Base-by-base conservation (phyloP, 1,140 invertebrate species). In the Listronotus oregonensis region DNA sequence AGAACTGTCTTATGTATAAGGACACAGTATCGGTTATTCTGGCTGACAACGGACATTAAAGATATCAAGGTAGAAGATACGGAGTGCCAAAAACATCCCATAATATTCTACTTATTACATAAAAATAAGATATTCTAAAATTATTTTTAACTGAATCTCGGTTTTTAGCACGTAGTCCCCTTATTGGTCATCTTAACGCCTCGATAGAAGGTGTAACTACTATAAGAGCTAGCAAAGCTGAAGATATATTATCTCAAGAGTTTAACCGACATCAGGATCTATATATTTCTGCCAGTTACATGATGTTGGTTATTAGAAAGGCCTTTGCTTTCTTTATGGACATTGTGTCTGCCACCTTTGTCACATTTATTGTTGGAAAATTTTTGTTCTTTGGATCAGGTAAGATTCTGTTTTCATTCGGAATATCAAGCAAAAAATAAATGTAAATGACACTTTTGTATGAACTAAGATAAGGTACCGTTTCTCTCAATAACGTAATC, bases 191-290 rank as follows among this genome's bases (percentile, higher is more conserved):
- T 66, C 75, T 91, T 2, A 88, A 84, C 64, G 83, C 88, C 34
- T 85, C 87, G 1, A 71, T 91, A 0, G 84, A 89, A 77, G 90
- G 90, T 11, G 81, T 98, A 27, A 85, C 91, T 0, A 97, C 94
- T 0, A 95, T 98, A 56, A 83, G 95, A 64, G 93, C 95, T 0
- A 95, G 91, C 72, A 83, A 84, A 40, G 89, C 89, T 0, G 86
- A 95, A 78, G 82, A 88, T 67, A 87, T 90, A 59, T 84, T 97
- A 9, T 89, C 90, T 68, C 78, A 86, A 39, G 89, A 94, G 79
- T 94, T 94, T 71, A 90, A 94, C 72, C 87, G 85, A 67, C 87
- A 90, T 77, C 89, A 95, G 85, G 86, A 90, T 75, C 66, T 87
- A 15, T 87, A 89, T 70, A 88, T 86, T 57, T 85, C 87, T n/a